Evolutionary conservation across 2,797 vertebrate species (phyloP).

Genomic region (Acanthurus tractus): DNA sequence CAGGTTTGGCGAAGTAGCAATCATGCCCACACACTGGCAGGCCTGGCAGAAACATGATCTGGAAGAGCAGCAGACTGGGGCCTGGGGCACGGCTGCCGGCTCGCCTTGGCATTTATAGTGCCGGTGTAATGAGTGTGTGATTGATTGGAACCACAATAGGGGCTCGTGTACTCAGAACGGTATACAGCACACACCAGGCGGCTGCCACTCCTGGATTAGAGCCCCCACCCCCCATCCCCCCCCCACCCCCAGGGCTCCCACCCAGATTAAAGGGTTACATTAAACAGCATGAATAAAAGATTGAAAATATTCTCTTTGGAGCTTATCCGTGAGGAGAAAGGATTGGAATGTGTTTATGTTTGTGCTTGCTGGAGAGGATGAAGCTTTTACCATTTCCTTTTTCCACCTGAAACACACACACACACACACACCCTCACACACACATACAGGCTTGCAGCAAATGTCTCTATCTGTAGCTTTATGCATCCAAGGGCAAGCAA

Average conservation of each 20-base stretch:
- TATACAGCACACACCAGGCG: slow-evolving; percentile 66
- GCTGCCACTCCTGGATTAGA: slow-evolving; percentile 83
- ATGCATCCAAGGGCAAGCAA: slow-evolving; percentile 41
- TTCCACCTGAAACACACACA: slow-evolving; percentile 43
- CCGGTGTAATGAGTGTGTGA: slow-evolving; percentile 83
- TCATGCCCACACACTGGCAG: slow-evolving; percentile 50
- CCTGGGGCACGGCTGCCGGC: slow-evolving; percentile 70
- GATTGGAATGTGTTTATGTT: slow-evolving; percentile 65
- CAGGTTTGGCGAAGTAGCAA: slow-evolving; percentile 59
- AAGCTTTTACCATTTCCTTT: slow-evolving; percentile 42
- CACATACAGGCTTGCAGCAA: slow-evolving; percentile 13
- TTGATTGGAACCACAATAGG: slow-evolving; percentile 86
- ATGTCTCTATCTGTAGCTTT: slow-evolving; percentile 42
- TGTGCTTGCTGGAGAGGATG: slow-evolving; percentile 42
- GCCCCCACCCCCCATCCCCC: not conserved
- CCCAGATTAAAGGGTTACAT: slow-evolving; percentile 89
- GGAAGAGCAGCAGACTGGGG: slow-evolving; percentile 44
- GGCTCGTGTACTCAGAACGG: slow-evolving; percentile 78
- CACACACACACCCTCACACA: not conserved
- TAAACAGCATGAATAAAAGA: slow-evolving; percentile 89
- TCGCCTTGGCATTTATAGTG: slow-evolving; percentile 82
- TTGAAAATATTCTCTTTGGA: slow-evolving; percentile 86
- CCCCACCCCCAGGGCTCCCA: slow-evolving; percentile 81
- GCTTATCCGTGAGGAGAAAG: slow-evolving; percentile 56
- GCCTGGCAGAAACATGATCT: slow-evolving; percentile 63